phyloP scores from a whole-genome alignment of 2,888 invertebrate species.

The Chesias legatella region DNA sequence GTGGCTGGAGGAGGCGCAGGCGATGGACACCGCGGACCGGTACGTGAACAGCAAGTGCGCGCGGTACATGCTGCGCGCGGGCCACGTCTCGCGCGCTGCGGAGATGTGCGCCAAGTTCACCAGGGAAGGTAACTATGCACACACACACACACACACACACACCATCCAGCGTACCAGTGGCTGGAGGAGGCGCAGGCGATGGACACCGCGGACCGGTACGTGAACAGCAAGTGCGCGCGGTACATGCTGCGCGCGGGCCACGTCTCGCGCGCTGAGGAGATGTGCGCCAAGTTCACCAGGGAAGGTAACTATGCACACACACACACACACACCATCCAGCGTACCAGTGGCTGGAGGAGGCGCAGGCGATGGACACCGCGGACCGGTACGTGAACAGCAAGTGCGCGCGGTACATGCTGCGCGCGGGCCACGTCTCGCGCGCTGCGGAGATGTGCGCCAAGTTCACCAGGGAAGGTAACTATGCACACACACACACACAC shows the following conservation, averaged over 20 bases:
- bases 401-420: slow-evolving; percentile 98
- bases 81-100: slow-evolving; percentile 95
- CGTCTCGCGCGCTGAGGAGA: slow-evolving; percentile 96
- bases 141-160: too few relatives aligned
- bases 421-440: slow-evolving; percentile 94
- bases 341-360: slow-evolving; percentile 96
- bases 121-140: slow-evolving; percentile 89
- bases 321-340: too few relatives aligned
- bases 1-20: slow-evolving; percentile 98
- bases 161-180: slow-evolving; percentile 96
- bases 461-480: slow-evolving; percentile 92
- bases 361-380: slow-evolving; percentile 98
- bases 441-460: slow-evolving; percentile 99
- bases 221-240: slow-evolving; percentile 99
- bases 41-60: slow-evolving; percentile 99
- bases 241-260: slow-evolving; percentile 97
- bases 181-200: slow-evolving; percentile 98
- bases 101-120: slow-evolving; percentile 99
- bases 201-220: slow-evolving; percentile 99
- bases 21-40: slow-evolving; percentile 98
- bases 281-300: slow-evolving; percentile 98
- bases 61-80: slow-evolving; percentile 97
- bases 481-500: too few relatives aligned
- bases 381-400: slow-evolving; percentile 99
- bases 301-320: too few relatives aligned